phyloP scores from a whole-genome alignment of 2,888 invertebrate species.

The Cremastinae sp. region DNA sequence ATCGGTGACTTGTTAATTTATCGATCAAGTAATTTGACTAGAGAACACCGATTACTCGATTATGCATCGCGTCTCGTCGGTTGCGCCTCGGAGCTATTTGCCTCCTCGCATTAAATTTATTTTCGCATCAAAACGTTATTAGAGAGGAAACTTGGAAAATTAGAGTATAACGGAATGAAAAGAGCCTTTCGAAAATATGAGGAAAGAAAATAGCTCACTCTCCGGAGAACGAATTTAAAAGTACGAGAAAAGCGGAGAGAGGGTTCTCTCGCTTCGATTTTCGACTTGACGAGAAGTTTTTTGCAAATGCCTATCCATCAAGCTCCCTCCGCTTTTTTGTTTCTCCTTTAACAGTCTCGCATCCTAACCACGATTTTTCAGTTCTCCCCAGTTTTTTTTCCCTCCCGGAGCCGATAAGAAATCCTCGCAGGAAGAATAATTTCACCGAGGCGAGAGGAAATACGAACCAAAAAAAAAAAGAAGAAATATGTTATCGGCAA shows the following conservation, averaged over 20 bases:
- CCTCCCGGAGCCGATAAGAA: constrained; percentile 15
- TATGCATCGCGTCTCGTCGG: no score
- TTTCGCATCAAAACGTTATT: no score
- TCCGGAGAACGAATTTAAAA: constrained; percentile 39
- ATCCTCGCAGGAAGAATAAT: constrained; percentile 3
- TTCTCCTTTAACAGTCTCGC: background rate
- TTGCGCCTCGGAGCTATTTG: no score
- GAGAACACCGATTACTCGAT: background rate
- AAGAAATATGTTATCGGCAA: constrained; percentile 65
- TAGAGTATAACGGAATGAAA: no score
- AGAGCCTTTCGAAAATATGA: no score
- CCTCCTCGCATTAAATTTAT: no score
- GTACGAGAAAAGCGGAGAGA: constrained; percentile 21
- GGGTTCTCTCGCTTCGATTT: constrained; percentile 45
- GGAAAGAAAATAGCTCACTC: no score
- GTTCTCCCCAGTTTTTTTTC: background rate
- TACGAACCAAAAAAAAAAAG: background rate
- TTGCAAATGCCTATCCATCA: constrained; percentile 52
- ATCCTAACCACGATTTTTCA: constrained; percentile 34
- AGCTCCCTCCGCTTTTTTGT: constrained; percentile 23
- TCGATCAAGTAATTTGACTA: no score
- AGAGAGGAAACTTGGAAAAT: no score
- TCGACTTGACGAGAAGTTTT: constrained; percentile 54
- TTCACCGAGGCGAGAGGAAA: background rate
- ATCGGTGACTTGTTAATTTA: no score